phyloP scores from a whole-genome alignment of 1,140 invertebrate species.

The Physella acuta region DNA sequence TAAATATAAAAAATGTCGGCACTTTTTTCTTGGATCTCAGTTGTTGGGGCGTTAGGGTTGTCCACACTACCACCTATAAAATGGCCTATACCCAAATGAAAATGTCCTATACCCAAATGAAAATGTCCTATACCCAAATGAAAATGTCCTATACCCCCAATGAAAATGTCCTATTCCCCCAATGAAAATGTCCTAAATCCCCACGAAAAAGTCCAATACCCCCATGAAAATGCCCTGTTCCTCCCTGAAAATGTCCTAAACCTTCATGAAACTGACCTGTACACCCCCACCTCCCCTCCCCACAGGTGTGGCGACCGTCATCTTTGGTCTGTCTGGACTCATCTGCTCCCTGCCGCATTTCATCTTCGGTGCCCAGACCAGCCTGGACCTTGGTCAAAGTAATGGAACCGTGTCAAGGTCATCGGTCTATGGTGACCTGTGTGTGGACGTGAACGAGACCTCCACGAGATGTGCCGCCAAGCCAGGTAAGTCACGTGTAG shows the following conservation, averaged over 20 bases:
- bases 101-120: too few species aligned
- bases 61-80: too few species aligned
- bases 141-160: background rate
- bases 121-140: background rate
- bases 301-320: conserved; percentile 10
- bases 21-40: too few species aligned
- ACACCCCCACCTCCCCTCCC: background rate
- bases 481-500: background rate
- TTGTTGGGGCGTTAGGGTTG: too few species aligned
- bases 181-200: background rate
- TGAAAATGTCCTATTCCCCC: background rate
- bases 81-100: too few species aligned
- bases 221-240: too few species aligned
- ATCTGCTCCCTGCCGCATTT: conserved; percentile 33
- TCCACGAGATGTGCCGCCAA: background rate
- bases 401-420: background rate
- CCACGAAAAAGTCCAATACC: too few species aligned
- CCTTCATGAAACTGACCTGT: background rate
- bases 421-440: background rate
- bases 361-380: conserved; percentile 18
- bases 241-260: background rate
- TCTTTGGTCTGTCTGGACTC: conserved; percentile 32
- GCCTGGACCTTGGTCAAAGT: background rate
- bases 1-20: too few species aligned
- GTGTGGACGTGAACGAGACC: background rate